Conservation (phyloP, 2,888 invertebrate species). For the Coelinius sp. region DNA sequence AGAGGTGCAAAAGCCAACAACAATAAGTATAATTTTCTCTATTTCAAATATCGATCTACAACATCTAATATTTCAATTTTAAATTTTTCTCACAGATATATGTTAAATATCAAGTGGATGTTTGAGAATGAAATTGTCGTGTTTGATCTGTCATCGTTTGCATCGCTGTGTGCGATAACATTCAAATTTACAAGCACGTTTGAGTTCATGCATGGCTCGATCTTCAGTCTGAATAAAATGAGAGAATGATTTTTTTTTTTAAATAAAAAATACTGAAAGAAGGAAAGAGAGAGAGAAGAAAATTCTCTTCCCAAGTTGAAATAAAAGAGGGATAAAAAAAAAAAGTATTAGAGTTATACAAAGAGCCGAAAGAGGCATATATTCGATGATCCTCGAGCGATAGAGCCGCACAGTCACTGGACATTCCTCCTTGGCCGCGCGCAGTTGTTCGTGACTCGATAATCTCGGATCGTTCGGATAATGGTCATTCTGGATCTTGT, state of each 20-base stretch:
- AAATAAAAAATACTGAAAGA: not conserved
- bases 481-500: conserved; percentile 28
- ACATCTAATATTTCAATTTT: not conserved
- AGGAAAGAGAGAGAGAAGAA: not conserved
- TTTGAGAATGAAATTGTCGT: conserved; percentile 28
- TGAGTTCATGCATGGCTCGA: conserved; percentile 10
- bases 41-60: not conserved
- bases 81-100: not conserved
- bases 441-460: conserved; percentile 25
- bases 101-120: conserved; percentile 11
- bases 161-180: conserved; percentile 3
- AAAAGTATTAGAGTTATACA: conserved; percentile 15
- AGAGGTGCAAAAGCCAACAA: conserved; percentile 27
- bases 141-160: conserved; percentile 25
- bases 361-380: conserved; percentile 22
- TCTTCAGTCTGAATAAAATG: not conserved
- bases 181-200: conserved; percentile 21
- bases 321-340: not conserved
- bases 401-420: conserved; percentile 19
- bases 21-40: conserved; percentile 6
- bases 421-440: conserved; percentile 7
- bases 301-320: not conserved
- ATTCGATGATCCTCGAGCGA: conserved; percentile 6
- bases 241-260: no score
- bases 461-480: conserved; percentile 29